Conservation (phyloP, 1,140 invertebrate species). For the Calycopis cecrops region DNA sequence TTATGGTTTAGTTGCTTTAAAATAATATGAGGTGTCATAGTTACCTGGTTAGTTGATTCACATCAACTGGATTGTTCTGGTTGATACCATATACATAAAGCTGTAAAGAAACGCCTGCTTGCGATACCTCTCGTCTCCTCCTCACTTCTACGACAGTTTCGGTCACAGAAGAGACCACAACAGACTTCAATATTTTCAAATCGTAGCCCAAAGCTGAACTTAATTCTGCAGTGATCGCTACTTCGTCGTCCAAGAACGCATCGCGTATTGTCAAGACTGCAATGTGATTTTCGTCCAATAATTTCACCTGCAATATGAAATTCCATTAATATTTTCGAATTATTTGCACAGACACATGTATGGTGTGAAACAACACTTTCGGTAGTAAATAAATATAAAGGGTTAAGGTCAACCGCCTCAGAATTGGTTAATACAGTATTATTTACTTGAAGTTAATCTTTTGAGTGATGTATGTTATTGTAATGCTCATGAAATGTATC, state of each 20-base stretch:
- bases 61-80: constrained; percentile 43
- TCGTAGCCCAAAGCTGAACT: constrained; percentile 47
- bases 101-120: constrained; percentile 39
- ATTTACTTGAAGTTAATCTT: not conserved
- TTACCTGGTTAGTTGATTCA: constrained; percentile 38
- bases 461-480: no score
- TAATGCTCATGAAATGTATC: no score
- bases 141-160: constrained; percentile 22
- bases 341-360: not conserved
- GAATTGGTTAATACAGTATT: constrained; percentile 27
- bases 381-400: constrained; percentile 31
- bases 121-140: constrained; percentile 22
- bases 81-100: constrained; percentile 56
- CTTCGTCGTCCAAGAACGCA: constrained; percentile 52
- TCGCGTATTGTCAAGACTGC: constrained; percentile 49
- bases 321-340: not conserved
- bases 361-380: constrained; percentile 4
- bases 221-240: constrained; percentile 36
- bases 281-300: constrained; percentile 45
- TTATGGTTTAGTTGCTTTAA: no score
- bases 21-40: no score
- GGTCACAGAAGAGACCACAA: not conserved
- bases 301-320: constrained; percentile 46
- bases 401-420: constrained; percentile 28
- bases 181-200: constrained; percentile 39